A percentile compares a stretch with the other conserved stretches of the same genome.
Evolutionary conservation across 2,113 vertebrate species (phyloP).

Genomic region (Hoplias malabaricus): DNA sequence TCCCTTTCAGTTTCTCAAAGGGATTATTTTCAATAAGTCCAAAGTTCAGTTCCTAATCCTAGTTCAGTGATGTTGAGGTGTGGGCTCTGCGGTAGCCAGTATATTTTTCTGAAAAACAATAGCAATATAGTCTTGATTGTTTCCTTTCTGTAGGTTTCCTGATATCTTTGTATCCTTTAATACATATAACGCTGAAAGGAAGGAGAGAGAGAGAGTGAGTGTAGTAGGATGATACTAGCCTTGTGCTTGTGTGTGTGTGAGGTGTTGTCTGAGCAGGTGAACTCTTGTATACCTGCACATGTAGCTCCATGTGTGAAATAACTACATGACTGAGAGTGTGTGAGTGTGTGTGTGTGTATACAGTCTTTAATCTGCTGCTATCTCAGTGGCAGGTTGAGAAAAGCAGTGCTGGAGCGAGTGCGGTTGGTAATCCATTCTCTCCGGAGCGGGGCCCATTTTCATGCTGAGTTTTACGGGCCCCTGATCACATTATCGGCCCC

Average conservation of each 20-base stretch:
- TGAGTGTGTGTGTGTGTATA: constrained; percentile 7
- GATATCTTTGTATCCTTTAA: too few relatives aligned
- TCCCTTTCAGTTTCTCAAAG: too few relatives aligned
- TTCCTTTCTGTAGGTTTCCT: too few relatives aligned
- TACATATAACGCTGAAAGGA: too few relatives aligned
- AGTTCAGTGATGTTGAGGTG: too few relatives aligned
- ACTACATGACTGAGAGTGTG: constrained; percentile 26
- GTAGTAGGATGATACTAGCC: too few relatives aligned
- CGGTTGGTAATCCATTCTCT: constrained; percentile 96
- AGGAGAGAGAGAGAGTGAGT: too few relatives aligned
- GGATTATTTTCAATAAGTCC: too few relatives aligned
- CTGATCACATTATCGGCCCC: constrained; percentile 96
- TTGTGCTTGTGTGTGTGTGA: constrained; percentile 3
- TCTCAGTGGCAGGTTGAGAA: constrained; percentile 78
- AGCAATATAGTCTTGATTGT: too few relatives aligned
- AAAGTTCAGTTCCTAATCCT: too few relatives aligned
- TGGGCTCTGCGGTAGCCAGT: too few relatives aligned
- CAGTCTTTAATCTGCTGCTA: constrained; percentile 69
- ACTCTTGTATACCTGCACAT: constrained; percentile 17
- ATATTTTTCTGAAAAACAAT: too few relatives aligned
- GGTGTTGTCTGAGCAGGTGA: not conserved
- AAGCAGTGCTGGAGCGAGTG: constrained; percentile 74
- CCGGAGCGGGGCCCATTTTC: constrained; percentile 85
- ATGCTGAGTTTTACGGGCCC: constrained; percentile 97
- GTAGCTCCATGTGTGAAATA: constrained; percentile 27